Conservation (phyloP, 2,113 vertebrate genomes). For the Corythornis vintsioides region DNA sequence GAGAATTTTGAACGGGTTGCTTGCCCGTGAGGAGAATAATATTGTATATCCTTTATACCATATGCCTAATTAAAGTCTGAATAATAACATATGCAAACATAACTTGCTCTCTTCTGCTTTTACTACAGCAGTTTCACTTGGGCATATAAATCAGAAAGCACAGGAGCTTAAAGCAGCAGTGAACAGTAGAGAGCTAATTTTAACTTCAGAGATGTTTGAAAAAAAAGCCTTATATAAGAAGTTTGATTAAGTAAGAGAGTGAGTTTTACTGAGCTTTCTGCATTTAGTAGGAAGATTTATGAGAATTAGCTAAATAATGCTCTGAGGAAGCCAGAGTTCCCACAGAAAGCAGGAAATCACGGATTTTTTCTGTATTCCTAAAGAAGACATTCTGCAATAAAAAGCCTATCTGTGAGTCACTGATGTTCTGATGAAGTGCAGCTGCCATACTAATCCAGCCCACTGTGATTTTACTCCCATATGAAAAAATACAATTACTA, state of each 20-base stretch:
- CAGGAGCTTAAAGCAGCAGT: neutral
- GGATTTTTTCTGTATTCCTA: conserved; percentile 22
- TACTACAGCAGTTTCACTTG: conserved; percentile 26
- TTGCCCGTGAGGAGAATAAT: neutral
- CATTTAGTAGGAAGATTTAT: conserved; percentile 71
- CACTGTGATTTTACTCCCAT: conserved; percentile 28
- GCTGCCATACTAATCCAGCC: conserved; percentile 53
- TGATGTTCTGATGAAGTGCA: conserved; percentile 56
- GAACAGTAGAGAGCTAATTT: neutral
- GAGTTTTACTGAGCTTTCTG: conserved; percentile 48
- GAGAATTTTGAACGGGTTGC: neutral
- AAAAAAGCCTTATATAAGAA: neutral
- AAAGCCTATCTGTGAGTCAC: conserved; percentile 53
- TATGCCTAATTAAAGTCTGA: conserved; percentile 8
- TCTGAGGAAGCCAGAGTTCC: conserved; percentile 68
- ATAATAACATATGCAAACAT: neutral
- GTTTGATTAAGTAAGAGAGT: conserved; percentile 60
- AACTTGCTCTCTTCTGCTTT: conserved; percentile 16
- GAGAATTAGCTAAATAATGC: conserved; percentile 36
- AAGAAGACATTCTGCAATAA: conserved; percentile 62
- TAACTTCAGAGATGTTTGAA: neutral
- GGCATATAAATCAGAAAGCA: conserved; percentile 36
- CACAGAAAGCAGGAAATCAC: conserved; percentile 68
- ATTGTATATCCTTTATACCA: neutral
- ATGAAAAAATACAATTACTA: conserved; percentile 22